Base-by-base conservation (phyloP, 2,888 invertebrate genomes). In the Prosapia bicincta region DNA sequence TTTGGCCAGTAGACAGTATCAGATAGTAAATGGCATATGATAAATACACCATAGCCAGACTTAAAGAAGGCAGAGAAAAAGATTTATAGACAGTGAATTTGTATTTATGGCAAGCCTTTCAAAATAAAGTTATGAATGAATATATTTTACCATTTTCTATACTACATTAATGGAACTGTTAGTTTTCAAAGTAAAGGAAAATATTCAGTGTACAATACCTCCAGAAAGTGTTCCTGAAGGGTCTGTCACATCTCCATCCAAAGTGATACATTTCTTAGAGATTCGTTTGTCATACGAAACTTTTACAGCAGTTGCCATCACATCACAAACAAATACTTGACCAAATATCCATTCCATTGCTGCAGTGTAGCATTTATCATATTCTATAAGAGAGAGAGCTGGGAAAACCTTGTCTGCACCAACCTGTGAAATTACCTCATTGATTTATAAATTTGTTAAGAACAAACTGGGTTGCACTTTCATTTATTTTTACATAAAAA, bases 331-430 rank as follows among this genome's bases (percentile, higher is more conserved):
- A 80, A 99, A 91, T 68, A 92, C 90, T 81, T 88, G 87, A 0
- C 98, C 98, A 85, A 98, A 97, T 80, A 96, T 92, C 88, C 90
- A 96, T 80, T 91, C 88, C 94, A 98, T 94, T 3, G 97, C 97
- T 0, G 90, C 87, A 76, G 89, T 87, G 75, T 93, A 86, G 74
- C 87, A 87, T 3, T 84, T 83, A 70, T 91, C 89, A 85, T 89
- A 98, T 30, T 89, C 86, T 71, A 98, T 89, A 74, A 97, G 87
- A 24, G 92, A 91, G 76, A 97, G 83, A 0, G 98, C 97, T 20
- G 93, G 89, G 81, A 90, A 88, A 0, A 96, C 96, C 84, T 95
- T 95, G 73, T 93, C 92, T 9, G 88, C 85, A 0, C 97, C 97
- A 65, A 92, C 92, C 90, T 91, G 74, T 26, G 76, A 76, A 54